phyloP scores from a whole-genome alignment of 1,140 invertebrate species.

The Gryllus bimaculatus region DNA sequence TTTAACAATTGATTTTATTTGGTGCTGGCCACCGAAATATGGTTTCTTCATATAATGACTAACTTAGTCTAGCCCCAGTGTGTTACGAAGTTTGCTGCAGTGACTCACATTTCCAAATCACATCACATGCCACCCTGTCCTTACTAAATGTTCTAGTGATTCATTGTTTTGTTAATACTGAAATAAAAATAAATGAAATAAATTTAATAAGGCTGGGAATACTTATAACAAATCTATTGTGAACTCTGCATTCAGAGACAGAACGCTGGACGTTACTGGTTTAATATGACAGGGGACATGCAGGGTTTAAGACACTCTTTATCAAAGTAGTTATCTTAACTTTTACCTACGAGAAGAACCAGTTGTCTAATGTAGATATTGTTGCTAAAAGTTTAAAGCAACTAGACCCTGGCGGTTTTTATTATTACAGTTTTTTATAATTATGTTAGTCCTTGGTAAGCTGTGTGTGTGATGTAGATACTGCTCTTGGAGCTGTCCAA shows the following conservation, averaged over 20 bases:
- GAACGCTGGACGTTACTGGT: conserved; percentile 20
- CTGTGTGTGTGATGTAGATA: neutral
- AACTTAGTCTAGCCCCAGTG: conserved; percentile 14
- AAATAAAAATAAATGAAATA: neutral
- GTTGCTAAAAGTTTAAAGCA: neutral
- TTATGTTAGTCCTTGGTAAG: conserved; percentile 5
- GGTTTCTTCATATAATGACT: conserved; percentile 9
- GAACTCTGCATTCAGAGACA: conserved; percentile 10
- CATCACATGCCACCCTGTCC: neutral
- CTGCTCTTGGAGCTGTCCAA: neutral
- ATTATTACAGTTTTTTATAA: conserved; percentile 6
- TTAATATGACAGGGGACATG: conserved; percentile 14
- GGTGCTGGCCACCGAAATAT: conserved; percentile 18
- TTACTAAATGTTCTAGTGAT: neutral
- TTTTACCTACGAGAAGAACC: conserved; percentile 10
- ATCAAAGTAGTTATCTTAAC: conserved; percentile 7
- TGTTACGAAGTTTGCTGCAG: conserved; percentile 9
- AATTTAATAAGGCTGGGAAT: neutral
- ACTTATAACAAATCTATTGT: conserved; percentile 13
- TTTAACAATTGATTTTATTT: conserved; percentile 16
- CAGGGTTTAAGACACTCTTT: conserved; percentile 14
- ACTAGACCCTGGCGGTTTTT: conserved; percentile 12
- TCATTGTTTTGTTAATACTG: neutral
- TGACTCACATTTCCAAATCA: conserved; percentile 8
- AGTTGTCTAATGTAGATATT: conserved; percentile 12